Base-by-base conservation (phyloP, 1,140 invertebrate species). In the Vanessa tameamea region DNA sequence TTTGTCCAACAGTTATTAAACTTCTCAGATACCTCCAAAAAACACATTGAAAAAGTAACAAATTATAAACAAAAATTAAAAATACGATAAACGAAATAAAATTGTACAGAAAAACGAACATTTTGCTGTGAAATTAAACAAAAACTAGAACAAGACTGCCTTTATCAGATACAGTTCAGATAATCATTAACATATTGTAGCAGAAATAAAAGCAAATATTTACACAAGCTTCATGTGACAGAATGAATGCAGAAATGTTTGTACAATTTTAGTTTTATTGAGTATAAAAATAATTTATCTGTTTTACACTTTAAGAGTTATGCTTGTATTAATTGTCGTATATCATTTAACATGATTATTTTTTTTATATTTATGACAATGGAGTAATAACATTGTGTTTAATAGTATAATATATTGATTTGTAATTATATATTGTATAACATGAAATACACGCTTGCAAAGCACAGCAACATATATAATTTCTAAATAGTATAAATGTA, bases 131-230 rank as follows among this genome's bases (percentile, higher is more conserved):
- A 69, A 69, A 69, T 47, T 13, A 57, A 14, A 57, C 11, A 26
- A 31, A 57, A 47, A 69, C 66, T 69, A 50, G 31, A 51, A 12
- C 4, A 1, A 61, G 15, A 57, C n/a, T 0, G 31, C 13, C 37
- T 20, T 59, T 69, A 69, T 69, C 66, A 69, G 66, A 9, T 47
- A 47, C 16, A 43, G 15, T 61, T n/a, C 23, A 37, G 15, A 61
- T 61, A 23, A 61, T 31, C 26, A 31, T 61, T 61, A 23, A 55
- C 65, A 69, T 69, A 69, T 6, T 69, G 26, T 50, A 43, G 53
- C n/a, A 69, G 7, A 57, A 57, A 37, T 26, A 31, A 55, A 57
- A 59, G 53, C 37, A 69, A 69, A 69, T 69, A 59, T 57, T 69
- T 43, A 53, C 43, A 20, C 37, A 23, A 59, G 66, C 47, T 50